phyloP scores from a whole-genome alignment of 2,113 vertebrate genomes.

The Heptranchias perlo region DNA sequence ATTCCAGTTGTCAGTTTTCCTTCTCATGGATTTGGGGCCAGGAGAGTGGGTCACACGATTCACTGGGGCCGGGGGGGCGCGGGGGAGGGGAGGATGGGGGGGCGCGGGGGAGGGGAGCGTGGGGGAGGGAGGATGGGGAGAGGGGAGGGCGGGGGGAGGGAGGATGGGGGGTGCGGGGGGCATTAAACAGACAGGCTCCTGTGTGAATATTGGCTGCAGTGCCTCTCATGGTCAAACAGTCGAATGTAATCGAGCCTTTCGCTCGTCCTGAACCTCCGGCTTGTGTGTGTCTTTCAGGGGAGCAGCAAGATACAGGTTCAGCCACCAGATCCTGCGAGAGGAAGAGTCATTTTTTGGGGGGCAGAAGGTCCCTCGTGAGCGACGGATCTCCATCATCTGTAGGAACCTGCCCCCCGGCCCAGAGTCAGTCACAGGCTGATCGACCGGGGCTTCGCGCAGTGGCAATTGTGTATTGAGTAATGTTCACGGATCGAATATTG shows the following conservation, averaged over 20 bases:
- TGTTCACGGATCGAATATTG: too few species aligned
- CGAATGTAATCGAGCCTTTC: not conserved
- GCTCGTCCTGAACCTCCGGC: not conserved
- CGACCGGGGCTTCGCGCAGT: not conserved
- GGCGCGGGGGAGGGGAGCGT: too few species aligned
- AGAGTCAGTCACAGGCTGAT: not conserved
- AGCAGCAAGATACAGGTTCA: conserved; percentile 69
- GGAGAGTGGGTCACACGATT: too few species aligned
- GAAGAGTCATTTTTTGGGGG: conserved; percentile 73
- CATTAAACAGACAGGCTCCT: not conserved
- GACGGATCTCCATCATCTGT: conserved; percentile 78
- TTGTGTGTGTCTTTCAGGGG: conserved; percentile 54
- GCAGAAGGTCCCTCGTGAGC: conserved; percentile 59
- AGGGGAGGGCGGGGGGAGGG: too few species aligned
- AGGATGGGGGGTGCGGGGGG: too few species aligned
- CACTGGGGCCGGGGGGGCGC: too few species aligned
- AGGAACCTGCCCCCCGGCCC: conserved; percentile 60
- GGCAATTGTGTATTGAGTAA: too few species aligned
- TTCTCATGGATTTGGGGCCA: too few species aligned
- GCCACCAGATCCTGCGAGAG: conserved; percentile 76
- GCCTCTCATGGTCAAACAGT: not conserved
- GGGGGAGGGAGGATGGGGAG: too few species aligned
- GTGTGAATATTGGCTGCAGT: not conserved
- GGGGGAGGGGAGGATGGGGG: too few species aligned
- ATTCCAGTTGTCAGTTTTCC: not conserved